Percentiles rank a stretch among this genome's conserved stretches.
Conservation (phyloP, 2,888 invertebrate genomes). For the Sesamia inferens region DNA sequence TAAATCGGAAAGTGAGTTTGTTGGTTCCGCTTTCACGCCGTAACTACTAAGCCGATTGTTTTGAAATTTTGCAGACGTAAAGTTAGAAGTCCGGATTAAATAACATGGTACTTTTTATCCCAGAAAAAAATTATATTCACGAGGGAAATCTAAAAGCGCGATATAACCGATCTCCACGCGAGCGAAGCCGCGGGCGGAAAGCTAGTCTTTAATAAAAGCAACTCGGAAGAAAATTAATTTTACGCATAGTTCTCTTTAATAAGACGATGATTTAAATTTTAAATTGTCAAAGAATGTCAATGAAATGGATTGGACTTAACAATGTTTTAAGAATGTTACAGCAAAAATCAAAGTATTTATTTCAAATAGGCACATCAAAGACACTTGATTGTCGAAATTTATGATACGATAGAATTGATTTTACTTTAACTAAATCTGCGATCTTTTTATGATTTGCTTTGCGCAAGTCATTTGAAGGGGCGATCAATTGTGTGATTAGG, state of each 20-base stretch:
- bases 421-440: conserved; percentile 11
- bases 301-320: background rate
- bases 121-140: too few relatives aligned
- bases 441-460: conserved; percentile 9
- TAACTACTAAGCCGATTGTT: too few relatives aligned
- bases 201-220: conserved; percentile 25
- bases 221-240: conserved; percentile 21
- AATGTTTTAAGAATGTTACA: background rate
- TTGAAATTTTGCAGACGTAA: too few relatives aligned
- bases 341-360: background rate
- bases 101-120: too few relatives aligned
- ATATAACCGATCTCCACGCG: too few relatives aligned
- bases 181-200: too few relatives aligned
- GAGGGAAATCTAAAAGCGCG: too few relatives aligned
- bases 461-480: conserved; percentile 1
- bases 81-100: too few relatives aligned
- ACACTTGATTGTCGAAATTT: background rate
- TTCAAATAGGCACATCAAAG: background rate
- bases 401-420: background rate
- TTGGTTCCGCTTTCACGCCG: too few relatives aligned
- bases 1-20: too few relatives aligned
- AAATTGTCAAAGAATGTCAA: conserved; percentile 8
- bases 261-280: conserved; percentile 9
- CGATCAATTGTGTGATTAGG: conserved; percentile 7
- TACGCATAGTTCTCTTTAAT: conserved; percentile 6